Evolutionary conservation across 2,113 vertebrate species (phyloP).

Genomic region (Clarias magur): DNA sequence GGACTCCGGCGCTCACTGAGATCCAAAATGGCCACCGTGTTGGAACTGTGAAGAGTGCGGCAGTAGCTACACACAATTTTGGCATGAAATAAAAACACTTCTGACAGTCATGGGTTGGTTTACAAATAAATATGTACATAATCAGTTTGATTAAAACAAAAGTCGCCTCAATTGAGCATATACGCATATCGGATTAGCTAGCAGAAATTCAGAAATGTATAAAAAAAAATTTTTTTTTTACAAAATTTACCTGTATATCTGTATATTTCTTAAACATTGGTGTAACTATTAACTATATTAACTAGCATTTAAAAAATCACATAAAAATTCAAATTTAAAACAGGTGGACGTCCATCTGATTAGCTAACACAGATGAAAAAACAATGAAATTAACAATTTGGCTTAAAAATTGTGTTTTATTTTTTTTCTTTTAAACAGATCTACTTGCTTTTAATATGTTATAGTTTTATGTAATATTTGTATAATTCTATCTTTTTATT

Average conservation of each 20-base stretch:
- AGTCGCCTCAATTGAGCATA: neutral
- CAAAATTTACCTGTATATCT: neutral
- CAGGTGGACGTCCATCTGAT: neutral
- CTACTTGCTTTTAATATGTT: too few relatives aligned
- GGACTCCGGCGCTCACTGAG: slow-evolving; percentile 73
- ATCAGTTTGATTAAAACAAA: neutral
- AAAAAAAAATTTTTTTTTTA: neutral
- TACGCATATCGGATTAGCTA: neutral
- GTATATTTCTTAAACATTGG: neutral
- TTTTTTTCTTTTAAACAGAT: too few relatives aligned
- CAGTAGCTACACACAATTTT: slow-evolving; percentile 54
- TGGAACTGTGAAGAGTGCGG: slow-evolving; percentile 67
- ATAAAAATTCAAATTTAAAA: neutral
- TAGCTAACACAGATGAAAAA: neutral
- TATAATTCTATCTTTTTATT: too few relatives aligned
- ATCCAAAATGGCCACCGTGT: slow-evolving; percentile 76
- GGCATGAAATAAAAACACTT: neutral
- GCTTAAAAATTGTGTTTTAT: neutral
- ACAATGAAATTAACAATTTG: neutral
- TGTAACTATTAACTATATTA: neutral
- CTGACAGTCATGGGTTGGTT: neutral
- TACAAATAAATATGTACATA: neutral
- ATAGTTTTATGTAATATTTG: too few relatives aligned
- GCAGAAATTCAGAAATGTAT: neutral
- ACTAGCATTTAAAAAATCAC: neutral